Evolutionary conservation across 1,140 invertebrate genomes (phyloP).

Genomic region (Cecropterus lyciades): DNA sequence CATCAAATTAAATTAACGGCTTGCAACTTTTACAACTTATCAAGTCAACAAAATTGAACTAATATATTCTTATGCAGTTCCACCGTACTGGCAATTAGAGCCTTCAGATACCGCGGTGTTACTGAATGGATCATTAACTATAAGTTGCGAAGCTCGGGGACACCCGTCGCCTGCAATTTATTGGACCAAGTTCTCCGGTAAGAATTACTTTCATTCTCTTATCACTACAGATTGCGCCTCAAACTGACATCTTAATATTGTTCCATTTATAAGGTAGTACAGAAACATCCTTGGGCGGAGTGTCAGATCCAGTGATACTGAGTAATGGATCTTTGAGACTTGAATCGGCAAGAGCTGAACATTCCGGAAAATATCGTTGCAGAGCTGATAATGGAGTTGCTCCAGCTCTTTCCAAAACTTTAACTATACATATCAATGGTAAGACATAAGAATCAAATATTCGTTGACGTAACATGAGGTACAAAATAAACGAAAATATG

Average conservation of each 20-base stretch:
- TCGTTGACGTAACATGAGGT: not conserved
- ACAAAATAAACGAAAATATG: slow-evolving; percentile 4
- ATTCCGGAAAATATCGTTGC: slow-evolving; percentile 94
- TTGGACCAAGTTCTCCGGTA: slow-evolving; percentile 87
- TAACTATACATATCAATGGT: slow-evolving; percentile 92
- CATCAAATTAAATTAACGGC: no score
- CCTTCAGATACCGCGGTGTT: slow-evolving; percentile 90
- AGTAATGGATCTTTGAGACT: slow-evolving; percentile 90
- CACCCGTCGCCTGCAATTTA: slow-evolving; percentile 91
- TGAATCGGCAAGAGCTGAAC: slow-evolving; percentile 88
- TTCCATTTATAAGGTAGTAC: slow-evolving; percentile 61
- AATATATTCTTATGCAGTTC: slow-evolving; percentile 85
- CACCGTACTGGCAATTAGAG: slow-evolving; percentile 93
- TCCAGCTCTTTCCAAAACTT: slow-evolving; percentile 89
- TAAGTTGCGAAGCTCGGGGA: slow-evolving; percentile 92
- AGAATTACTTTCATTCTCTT: slow-evolving; percentile 28
- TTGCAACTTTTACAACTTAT: not conserved
- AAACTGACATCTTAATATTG: slow-evolving; percentile 29
- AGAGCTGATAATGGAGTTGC: slow-evolving; percentile 94
- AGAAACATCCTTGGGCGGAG: slow-evolving; percentile 71
- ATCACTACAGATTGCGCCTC: not conserved
- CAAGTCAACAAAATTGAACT: slow-evolving; percentile 7
- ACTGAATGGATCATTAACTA: slow-evolving; percentile 88
- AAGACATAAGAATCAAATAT: slow-evolving; percentile 50
- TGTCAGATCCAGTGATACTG: slow-evolving; percentile 80